Percentiles rank a stretch among this genome's conserved stretches.
Evolutionary conservation across 2,888 invertebrate genomes (phyloP).

Genomic region (Enchytraeus crypticus): DNA sequence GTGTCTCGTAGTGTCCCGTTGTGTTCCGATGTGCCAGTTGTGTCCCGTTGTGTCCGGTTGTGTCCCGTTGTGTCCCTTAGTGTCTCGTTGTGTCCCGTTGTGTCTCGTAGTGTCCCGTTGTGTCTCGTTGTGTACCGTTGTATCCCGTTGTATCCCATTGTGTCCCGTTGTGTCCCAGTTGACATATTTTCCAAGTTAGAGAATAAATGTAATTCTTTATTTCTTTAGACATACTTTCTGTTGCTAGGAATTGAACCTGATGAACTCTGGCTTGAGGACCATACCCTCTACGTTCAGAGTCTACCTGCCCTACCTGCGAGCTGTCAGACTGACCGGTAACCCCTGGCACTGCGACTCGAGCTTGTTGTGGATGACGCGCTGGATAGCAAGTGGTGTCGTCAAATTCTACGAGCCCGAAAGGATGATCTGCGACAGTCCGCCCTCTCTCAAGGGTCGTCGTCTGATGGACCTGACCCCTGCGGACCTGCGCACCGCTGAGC

Average conservation of each 20-base stretch:
- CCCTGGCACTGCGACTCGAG: conserved; percentile 58
- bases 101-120: no score
- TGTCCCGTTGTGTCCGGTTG: no score
- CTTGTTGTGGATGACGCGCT: conserved; percentile 49
- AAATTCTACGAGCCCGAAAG: conserved; percentile 41
- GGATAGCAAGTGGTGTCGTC: conserved; percentile 56
- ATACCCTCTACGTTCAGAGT: conserved; percentile 62
- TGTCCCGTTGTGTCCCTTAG: no score
- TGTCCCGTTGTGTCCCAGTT: no score
- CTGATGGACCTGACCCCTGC: conserved; percentile 25
- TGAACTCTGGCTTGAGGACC: conserved; percentile 57
- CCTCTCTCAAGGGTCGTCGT: conserved; percentile 32
- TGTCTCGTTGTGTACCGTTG: no score
- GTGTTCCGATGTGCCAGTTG: no score
- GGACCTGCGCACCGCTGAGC: conserved; percentile 12
- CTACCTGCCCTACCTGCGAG: conserved; percentile 62
- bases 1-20: no score
- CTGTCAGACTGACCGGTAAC: conserved; percentile 63
- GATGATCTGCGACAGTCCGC: conserved; percentile 49
- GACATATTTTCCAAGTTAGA: no score
- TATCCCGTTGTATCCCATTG: no score
- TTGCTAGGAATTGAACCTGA: conserved; percentile 59
- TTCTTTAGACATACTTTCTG: no score
- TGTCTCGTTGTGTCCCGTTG: no score
- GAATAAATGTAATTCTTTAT: no score